phyloP scores from a whole-genome alignment of 2,113 vertebrate genomes.

The Montifringilla adamsi region DNA sequence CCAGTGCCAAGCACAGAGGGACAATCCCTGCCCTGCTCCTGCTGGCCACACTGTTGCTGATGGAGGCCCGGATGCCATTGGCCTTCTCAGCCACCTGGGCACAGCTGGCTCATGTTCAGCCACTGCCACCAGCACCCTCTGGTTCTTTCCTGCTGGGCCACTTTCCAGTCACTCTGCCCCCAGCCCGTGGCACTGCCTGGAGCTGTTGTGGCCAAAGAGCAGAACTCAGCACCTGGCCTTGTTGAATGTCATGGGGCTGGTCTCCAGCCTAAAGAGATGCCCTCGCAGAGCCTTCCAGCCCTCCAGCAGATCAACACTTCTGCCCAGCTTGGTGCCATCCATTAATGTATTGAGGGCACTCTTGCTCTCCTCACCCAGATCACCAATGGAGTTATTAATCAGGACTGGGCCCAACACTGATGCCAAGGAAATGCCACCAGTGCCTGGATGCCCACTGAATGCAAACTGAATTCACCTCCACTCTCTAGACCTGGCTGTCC shows the following conservation, averaged over 20 bases:
- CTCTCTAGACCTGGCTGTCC: accelerated
- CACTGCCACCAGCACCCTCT: background rate
- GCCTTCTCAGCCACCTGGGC: background rate
- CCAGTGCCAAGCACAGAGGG: accelerated
- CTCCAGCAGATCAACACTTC: background rate
- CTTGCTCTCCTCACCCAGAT: background rate
- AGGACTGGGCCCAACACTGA: background rate
- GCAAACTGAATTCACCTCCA: background rate
- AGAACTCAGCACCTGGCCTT: no score
- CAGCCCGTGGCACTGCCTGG: background rate
- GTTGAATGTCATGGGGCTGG: accelerated
- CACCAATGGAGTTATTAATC: background rate
- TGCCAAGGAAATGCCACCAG: background rate
- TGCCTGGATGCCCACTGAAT: no score
- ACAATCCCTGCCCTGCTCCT: background rate
- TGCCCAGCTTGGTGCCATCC: no score
- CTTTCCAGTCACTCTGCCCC: background rate
- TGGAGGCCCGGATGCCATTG: background rate
- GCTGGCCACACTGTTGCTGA: background rate
- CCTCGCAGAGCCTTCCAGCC: background rate
- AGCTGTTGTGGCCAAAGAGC: background rate
- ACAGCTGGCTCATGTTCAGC: background rate
- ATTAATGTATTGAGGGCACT: background rate
- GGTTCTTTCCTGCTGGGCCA: accelerated
- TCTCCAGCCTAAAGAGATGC: background rate